Evolutionary conservation across 2,797 vertebrate species (phyloP).

Genomic region (Pseudomugil gertrudae): DNA sequence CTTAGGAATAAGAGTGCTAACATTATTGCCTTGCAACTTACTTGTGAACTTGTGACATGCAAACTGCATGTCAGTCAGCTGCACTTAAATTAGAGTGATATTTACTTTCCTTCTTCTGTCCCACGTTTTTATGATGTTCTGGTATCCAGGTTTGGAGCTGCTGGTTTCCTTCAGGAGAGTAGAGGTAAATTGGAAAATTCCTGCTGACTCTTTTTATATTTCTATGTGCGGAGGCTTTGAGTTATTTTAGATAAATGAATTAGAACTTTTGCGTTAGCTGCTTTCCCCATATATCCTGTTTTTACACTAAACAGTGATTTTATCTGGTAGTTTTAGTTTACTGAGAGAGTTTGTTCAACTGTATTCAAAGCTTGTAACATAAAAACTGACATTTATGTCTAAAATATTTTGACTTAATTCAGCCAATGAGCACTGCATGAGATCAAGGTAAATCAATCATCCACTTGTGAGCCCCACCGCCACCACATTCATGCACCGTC

Average conservation of each 20-base stretch:
- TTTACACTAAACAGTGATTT: too few relatives aligned
- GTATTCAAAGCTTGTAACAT: neutral
- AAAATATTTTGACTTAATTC: constrained; percentile 15
- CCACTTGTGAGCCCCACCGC: constrained; percentile 3
- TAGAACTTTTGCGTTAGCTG: neutral
- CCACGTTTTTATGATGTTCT: neutral
- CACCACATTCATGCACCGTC: constrained; percentile 14
- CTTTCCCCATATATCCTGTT: too few relatives aligned
- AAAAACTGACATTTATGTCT: neutral
- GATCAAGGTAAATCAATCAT: constrained; percentile 7
- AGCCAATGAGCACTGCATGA: constrained; percentile 20
- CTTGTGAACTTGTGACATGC: constrained; percentile 34
- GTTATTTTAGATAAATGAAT: neutral
- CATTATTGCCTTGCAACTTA: constrained; percentile 14
- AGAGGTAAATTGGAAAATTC: neutral
- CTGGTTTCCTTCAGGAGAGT: neutral
- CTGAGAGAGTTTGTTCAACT: neutral
- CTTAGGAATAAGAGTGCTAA: constrained; percentile 32
- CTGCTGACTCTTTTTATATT: neutral
- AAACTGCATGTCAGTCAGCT: constrained; percentile 31
- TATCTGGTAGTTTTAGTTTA: constrained; percentile 1
- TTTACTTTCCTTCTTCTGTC: constrained; percentile 4
- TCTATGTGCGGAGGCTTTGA: neutral
- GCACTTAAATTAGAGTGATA: constrained; percentile 19
- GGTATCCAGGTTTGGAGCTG: neutral